phyloP scores from a whole-genome alignment of 2,888 invertebrate genomes.

The Drosophila affinis region DNA sequence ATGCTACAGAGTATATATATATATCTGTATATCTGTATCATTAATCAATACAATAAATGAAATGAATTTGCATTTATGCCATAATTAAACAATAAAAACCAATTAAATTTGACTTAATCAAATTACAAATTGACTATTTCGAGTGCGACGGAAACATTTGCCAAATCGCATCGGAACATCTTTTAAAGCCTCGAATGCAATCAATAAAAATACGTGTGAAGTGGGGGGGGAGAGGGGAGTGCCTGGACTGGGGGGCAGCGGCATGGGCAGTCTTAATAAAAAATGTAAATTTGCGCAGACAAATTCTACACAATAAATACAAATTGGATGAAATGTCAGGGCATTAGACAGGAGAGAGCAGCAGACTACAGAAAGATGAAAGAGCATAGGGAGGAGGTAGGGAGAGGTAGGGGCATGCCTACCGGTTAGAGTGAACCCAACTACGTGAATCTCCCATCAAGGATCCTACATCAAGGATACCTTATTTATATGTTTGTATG shows the following conservation, averaged over 20 bases:
- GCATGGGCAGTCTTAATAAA: slow-evolving; percentile 56
- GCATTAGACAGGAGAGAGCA: background rate
- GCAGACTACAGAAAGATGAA: slow-evolving; percentile 3
- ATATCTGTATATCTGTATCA: slow-evolving; percentile 1
- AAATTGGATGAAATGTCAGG: slow-evolving; percentile 70
- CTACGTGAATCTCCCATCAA: too few species aligned
- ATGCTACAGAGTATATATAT: background rate
- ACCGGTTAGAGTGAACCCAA: slow-evolving; percentile 26
- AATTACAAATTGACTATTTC: slow-evolving; percentile 32
- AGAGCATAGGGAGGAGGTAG: too few species aligned
- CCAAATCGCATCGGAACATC: slow-evolving; percentile 28
- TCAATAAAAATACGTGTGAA: slow-evolving; percentile 31
- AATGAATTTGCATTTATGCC: slow-evolving; percentile 64
- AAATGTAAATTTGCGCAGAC: slow-evolving; percentile 67
- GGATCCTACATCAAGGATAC: too few species aligned
- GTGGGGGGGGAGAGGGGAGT: background rate
- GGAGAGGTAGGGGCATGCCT: too few species aligned
- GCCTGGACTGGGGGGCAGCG: background rate
- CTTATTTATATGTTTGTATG: too few species aligned
- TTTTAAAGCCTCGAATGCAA: slow-evolving; percentile 18
- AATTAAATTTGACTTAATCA: slow-evolving; percentile 60
- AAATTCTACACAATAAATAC: slow-evolving; percentile 71
- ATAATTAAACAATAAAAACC: slow-evolving; percentile 38
- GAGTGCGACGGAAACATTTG: slow-evolving; percentile 31
- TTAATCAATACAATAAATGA: slow-evolving; percentile 62